These are phyloP conservation scores for Halichondria panicea DNA, from an alignment of 37 sponge, comb jelly and placozoan species.

Conservation along the genomic window DNA sequence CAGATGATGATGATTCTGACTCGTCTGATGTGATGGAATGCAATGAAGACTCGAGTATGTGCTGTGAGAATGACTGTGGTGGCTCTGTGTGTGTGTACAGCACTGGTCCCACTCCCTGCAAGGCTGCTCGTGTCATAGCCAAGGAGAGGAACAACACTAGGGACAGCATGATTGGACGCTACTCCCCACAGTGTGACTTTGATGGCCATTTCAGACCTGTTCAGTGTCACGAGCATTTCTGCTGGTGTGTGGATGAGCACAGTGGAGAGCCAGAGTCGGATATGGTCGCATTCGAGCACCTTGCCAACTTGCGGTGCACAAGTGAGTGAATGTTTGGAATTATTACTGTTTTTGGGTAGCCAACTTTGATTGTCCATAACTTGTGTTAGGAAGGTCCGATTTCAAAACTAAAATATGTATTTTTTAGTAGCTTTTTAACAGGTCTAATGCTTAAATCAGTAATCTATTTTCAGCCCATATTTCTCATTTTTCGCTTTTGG, in stretches of 20 bases:
- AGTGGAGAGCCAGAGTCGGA: conserved; percentile 36
- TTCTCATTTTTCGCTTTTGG: no score
- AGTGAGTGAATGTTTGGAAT: conserved; percentile 4
- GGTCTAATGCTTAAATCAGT: no score
- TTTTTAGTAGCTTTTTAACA: no score
- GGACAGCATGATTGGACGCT: conserved; percentile 9
- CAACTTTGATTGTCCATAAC: no score
- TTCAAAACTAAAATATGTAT: no score
- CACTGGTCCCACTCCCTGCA: background rate
- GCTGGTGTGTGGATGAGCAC: conserved; percentile 55
- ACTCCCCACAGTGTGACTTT: conserved; percentile 27
- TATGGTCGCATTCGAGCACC: conserved; percentile 1
- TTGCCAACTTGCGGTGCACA: conserved; percentile 14
- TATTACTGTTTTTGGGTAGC: background rate
- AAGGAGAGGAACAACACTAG: background rate
- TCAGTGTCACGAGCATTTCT: conserved; percentile 48
- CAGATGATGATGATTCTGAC: no score
- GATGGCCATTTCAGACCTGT: conserved; percentile 27
- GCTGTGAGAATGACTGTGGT: conserved; percentile 35
- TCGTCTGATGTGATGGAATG: no score
- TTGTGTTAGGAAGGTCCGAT: no score
- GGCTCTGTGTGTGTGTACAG: conserved; percentile 13
- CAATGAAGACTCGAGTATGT: no score
- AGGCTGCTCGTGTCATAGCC: background rate
- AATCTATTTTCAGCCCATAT: no score